A percentile compares a stretch with the other conserved stretches of the same genome.
These are phyloP conservation scores for Oxyura jamaicensis DNA, from an alignment of 2,113 vertebrate species.

Conservation along the genomic window DNA sequence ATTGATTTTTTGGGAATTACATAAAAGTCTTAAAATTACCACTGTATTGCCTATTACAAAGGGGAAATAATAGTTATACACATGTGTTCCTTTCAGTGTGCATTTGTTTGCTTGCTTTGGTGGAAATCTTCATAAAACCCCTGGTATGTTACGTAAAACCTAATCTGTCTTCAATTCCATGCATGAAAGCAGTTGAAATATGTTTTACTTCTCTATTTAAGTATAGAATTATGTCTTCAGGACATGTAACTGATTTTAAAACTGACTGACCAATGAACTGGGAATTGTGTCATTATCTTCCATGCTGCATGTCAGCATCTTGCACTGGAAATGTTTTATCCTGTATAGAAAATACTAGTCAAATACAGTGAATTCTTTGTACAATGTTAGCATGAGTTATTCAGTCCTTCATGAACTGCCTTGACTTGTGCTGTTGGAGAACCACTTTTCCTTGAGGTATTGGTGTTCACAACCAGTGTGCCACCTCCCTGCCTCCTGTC, in stretches of 20 bases:
- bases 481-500: neutral
- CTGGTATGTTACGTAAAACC: neutral
- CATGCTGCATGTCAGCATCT: neutral
- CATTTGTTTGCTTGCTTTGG: neutral
- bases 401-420: neutral
- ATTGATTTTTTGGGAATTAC: neutral
- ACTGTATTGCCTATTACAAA: neutral
- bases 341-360: neutral
- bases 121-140: neutral
- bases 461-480: neutral
- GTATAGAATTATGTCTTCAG: neutral
- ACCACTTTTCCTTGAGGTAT: neutral
- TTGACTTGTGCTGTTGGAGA: neutral
- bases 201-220: neutral
- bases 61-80: neutral
- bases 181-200: neutral
- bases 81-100: rapidly evolving
- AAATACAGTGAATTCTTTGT: neutral
- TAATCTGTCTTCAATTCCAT: neutral
- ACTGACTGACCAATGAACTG: neutral
- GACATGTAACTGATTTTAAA: neutral
- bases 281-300: neutral
- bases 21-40: neutral
- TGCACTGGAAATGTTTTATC: neutral
- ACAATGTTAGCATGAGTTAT: neutral